Percentiles rank a stretch among this genome's conserved stretches.
Evolutionary conservation across 2,113 vertebrate species (phyloP).

Genomic region (Podarcis cretensis): DNA sequence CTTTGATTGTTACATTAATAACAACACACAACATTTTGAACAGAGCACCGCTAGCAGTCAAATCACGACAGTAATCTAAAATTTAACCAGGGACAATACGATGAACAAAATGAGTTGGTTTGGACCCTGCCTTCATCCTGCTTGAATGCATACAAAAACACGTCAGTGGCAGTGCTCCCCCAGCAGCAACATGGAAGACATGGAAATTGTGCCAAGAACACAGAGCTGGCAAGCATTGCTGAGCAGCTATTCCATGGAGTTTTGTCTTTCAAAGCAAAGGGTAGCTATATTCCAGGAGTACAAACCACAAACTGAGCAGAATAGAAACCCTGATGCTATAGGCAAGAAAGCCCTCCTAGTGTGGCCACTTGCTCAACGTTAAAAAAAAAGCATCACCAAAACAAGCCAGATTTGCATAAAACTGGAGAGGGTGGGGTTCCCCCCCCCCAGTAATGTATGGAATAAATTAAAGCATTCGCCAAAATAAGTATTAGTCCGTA

Average conservation of each 20-base stretch:
- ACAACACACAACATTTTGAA: background rate
- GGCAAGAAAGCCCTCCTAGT: background rate
- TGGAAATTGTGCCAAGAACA: rapidly evolving
- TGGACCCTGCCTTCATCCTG: rapidly evolving
- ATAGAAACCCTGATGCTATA: no score
- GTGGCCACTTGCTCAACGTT: no score
- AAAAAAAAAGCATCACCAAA: no score
- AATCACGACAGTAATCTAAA: no score
- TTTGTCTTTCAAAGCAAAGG: background rate
- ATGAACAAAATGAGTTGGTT: background rate
- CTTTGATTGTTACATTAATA: background rate
- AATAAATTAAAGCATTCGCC: background rate
- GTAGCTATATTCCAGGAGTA: background rate
- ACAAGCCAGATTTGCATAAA: no score
- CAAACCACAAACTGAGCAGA: background rate
- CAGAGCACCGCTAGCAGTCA: background rate
- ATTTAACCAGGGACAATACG: background rate
- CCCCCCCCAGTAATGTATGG: background rate
- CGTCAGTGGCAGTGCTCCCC: rapidly evolving
- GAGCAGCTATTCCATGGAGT: rapidly evolving
- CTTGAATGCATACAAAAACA: rapidly evolving
- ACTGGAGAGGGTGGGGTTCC: no score
- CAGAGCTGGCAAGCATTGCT: background rate
- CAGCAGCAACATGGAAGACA: background rate
- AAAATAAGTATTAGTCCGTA: background rate